Percentiles rank a stretch among this genome's conserved stretches.
Evolutionary conservation across 2,113 vertebrate species (phyloP).

Genomic region (Delphinus delphis): DNA sequence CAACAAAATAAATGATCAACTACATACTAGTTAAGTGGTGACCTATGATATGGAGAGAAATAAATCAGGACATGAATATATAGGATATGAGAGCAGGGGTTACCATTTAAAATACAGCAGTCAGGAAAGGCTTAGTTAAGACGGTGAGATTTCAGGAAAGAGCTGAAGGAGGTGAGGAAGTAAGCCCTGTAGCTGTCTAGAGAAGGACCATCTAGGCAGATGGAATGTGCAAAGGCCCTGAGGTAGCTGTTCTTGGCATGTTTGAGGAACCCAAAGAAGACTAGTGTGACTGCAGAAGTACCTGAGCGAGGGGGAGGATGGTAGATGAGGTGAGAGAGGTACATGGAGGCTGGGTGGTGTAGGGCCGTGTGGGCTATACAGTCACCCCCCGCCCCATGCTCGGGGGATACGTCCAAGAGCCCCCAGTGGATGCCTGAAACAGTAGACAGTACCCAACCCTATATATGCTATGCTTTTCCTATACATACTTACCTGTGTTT

Average conservation of each 20-base stretch:
- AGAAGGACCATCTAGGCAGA: not conserved
- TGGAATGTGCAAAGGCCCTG: not conserved
- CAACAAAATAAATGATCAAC: not conserved
- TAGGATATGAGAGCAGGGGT: not conserved
- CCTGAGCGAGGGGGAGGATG: not conserved
- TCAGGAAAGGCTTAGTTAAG: not conserved
- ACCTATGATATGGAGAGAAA: not conserved
- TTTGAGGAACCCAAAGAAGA: not conserved
- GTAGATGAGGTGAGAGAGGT: not conserved
- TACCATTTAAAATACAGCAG: not conserved
- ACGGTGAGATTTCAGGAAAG: not conserved
- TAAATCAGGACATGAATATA: not conserved
- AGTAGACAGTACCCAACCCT: not conserved
- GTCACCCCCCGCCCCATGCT: too few species aligned
- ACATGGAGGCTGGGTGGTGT: not conserved
- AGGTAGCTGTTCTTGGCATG: not conserved
- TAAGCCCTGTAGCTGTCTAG: not conserved
- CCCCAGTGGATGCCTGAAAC: not conserved
- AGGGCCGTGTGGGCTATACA: accelerated
- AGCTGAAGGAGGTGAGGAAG: not conserved
- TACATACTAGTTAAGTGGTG: not conserved
- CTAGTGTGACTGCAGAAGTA: not conserved
- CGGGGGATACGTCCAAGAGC: not conserved
- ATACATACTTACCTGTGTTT: not conserved
- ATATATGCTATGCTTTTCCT: not conserved